Conservation (phyloP, 2,113 vertebrate genomes). For the Myrmecobius fasciatus region DNA sequence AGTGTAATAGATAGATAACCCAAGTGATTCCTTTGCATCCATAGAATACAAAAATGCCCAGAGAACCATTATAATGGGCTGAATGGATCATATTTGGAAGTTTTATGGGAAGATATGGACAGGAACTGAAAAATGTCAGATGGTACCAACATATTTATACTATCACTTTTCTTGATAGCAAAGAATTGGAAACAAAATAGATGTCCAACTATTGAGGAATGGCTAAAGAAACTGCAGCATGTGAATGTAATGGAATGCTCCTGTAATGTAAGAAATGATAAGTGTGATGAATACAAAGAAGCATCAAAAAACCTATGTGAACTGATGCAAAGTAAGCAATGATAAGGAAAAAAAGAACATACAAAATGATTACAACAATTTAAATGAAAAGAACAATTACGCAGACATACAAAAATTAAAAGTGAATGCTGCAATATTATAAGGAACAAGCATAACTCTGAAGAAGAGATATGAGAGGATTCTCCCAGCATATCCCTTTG, state of each 20-base stretch:
- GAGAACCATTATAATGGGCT: not conserved
- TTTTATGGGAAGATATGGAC: not conserved
- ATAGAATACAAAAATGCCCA: not conserved
- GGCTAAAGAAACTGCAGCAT: not conserved
- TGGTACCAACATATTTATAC: not conserved
- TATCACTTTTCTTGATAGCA: not conserved
- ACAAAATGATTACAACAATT: not conserved
- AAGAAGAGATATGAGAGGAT: not conserved
- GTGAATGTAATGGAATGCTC: not conserved
- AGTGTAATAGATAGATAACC: not conserved
- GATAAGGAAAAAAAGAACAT: not conserved
- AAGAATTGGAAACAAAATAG: not conserved
- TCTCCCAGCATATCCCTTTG: not conserved
- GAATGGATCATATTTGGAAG: not conserved
- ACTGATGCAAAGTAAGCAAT: not conserved
- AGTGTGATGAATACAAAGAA: not conserved
- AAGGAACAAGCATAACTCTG: not conserved
- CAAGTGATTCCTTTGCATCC: not conserved
- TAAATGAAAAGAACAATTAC: not conserved
- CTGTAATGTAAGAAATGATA: not conserved
- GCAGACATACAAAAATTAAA: not conserved
- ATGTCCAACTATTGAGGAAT: not conserved
- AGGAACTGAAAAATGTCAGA: not conserved
- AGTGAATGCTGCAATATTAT: not conserved
- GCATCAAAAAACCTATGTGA: not conserved